Conservation (phyloP, 2,797 vertebrate genomes). For the Triplophysa bombifrons region DNA sequence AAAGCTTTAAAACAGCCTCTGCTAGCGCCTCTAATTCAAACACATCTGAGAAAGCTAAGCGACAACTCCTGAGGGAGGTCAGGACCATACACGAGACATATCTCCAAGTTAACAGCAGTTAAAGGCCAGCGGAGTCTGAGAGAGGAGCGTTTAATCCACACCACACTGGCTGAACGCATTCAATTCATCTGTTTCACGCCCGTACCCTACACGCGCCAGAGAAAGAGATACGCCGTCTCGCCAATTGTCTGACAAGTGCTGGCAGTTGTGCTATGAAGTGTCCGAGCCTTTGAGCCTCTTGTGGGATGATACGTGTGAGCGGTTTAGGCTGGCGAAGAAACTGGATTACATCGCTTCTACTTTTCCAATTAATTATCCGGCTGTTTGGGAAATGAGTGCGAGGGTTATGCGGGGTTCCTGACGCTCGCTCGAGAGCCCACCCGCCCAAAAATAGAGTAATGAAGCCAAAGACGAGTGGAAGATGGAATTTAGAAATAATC, state of each 20-base stretch:
- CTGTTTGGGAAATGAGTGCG: slow-evolving; percentile 65
- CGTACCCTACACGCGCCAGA: slow-evolving; percentile 2
- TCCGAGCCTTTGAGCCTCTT: slow-evolving; percentile 41
- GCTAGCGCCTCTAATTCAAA: slow-evolving; percentile 15
- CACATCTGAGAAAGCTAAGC: slow-evolving; percentile 14
- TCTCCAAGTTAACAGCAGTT: slow-evolving; percentile 39
- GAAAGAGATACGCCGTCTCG: slow-evolving; percentile 25
- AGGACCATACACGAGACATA: not conserved
- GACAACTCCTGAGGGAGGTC: slow-evolving; percentile 24
- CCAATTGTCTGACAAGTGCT: slow-evolving; percentile 51
- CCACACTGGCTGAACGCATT: slow-evolving; percentile 7
- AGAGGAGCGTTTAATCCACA: slow-evolving; percentile 44
- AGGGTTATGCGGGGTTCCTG: slow-evolving; percentile 20
- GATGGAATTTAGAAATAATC: slow-evolving; percentile 25
- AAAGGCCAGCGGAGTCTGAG: slow-evolving; percentile 30
- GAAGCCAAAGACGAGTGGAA: slow-evolving; percentile 8
- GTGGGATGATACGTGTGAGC: slow-evolving; percentile 52
- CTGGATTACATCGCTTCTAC: slow-evolving; percentile 64
- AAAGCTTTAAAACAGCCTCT: not conserved
- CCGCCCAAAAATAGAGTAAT: slow-evolving; percentile 4
- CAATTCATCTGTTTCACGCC: slow-evolving; percentile 36
- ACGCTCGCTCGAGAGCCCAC: slow-evolving; percentile 1
- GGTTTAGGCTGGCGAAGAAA: slow-evolving; percentile 61
- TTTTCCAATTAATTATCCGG: slow-evolving; percentile 70
- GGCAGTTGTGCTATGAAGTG: slow-evolving; percentile 58